phyloP scores from a whole-genome alignment of 2,113 vertebrate genomes.

The Gasterosteus aculeatus region DNA sequence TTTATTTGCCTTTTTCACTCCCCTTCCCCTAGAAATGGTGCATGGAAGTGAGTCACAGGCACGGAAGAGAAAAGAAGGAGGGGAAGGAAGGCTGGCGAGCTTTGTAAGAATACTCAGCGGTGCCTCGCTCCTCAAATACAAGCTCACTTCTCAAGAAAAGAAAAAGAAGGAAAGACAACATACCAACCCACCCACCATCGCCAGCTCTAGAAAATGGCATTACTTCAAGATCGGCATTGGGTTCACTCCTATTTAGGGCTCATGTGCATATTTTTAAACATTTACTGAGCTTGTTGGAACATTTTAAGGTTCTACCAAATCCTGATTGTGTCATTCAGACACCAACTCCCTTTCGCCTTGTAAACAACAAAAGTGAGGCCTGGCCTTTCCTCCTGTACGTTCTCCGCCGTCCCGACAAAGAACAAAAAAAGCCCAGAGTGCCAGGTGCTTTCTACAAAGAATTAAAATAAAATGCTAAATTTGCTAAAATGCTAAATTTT shows the following conservation, averaged over 20 bases:
- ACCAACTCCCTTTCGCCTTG: constrained; percentile 46
- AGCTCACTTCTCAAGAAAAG: constrained; percentile 8
- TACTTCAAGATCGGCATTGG: background rate
- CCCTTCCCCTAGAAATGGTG: constrained; percentile 69
- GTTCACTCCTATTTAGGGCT: constrained; percentile 24
- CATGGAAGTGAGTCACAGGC: constrained; percentile 77
- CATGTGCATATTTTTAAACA: constrained; percentile 18
- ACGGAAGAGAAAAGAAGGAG: constrained; percentile 57
- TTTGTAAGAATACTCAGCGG: constrained; percentile 48
- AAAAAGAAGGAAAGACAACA: constrained; percentile 8
- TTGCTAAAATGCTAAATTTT: too few species aligned
- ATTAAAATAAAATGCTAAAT: constrained; percentile 43
- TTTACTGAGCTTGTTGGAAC: background rate
- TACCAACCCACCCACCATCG: background rate
- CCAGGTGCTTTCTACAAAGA: constrained; percentile 46
- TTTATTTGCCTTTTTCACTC: constrained; percentile 81
- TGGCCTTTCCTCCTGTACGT: constrained; percentile 28
- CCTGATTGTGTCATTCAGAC: constrained; percentile 28
- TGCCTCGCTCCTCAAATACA: constrained; percentile 53
- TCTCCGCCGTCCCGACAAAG: constrained; percentile 4
- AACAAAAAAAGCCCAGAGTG: constrained; percentile 21
- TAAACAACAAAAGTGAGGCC: constrained; percentile 39
- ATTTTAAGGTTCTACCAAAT: constrained; percentile 18
- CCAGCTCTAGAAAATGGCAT: background rate
- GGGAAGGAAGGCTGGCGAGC: constrained; percentile 35